These are phyloP conservation scores for Cyanoderma ruficeps DNA, from an alignment of 2,113 vertebrate genomes.

Conservation along the genomic window DNA sequence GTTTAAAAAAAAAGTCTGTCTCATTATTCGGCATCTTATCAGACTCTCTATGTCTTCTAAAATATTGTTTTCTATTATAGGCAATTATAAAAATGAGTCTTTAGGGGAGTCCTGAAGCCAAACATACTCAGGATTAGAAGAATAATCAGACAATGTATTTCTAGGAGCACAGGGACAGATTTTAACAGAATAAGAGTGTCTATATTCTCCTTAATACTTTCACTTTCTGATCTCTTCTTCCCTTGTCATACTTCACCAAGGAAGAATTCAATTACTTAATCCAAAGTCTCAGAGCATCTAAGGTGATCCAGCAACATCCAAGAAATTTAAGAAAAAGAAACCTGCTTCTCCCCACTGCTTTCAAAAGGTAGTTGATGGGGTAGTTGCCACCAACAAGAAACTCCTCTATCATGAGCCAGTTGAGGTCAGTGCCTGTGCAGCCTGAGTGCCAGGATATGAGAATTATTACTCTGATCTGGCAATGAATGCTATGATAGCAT, in stretches of 20 bases:
- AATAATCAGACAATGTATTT: background rate
- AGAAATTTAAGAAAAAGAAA: background rate
- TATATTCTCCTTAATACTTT: background rate
- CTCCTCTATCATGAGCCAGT: background rate
- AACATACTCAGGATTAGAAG: background rate
- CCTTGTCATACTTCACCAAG: background rate
- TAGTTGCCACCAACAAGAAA: background rate
- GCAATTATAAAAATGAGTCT: background rate
- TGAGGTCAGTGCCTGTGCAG: background rate
- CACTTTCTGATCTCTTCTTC: background rate
- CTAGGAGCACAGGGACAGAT: background rate
- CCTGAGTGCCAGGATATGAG: background rate
- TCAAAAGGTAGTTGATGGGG: background rate
- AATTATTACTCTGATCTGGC: background rate
- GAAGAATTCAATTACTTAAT: background rate
- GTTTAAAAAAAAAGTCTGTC: background rate
- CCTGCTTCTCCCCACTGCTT: background rate
- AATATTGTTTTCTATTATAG: background rate
- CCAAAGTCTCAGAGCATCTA: background rate
- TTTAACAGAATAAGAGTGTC: background rate
- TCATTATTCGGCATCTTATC: background rate
- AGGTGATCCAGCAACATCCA: background rate
- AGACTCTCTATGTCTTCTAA: background rate
- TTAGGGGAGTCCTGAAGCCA: background rate
- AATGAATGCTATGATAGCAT: background rate